Evolutionary conservation across 2,113 vertebrate genomes (phyloP).

Genomic region (Actenoides lindsayi): DNA sequence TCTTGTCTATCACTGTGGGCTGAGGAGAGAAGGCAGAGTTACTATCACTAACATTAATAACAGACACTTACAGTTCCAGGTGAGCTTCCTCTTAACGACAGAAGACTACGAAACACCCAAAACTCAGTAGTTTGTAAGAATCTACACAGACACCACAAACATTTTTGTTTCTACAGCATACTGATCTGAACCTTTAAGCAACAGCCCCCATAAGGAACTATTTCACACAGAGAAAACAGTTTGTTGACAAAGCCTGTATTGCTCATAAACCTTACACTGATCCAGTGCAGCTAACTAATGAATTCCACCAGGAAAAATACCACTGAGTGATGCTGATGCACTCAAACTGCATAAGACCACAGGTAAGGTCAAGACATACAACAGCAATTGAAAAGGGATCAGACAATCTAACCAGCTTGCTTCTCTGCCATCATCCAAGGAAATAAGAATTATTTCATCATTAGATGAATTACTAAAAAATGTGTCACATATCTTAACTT

Average conservation of each 20-base stretch:
- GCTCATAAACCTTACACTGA: constrained; percentile 10
- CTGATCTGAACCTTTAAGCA: neutral
- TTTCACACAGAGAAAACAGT: neutral
- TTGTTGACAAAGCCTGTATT: neutral
- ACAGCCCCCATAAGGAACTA: neutral
- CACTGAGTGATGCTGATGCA: neutral
- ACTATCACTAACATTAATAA: neutral
- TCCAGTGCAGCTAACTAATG: neutral
- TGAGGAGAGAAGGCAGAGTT: neutral
- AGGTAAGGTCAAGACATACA: neutral
- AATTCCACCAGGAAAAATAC: constrained; percentile 8
- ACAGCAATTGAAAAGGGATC: neutral
- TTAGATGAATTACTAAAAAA: neutral
- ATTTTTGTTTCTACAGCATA: neutral
- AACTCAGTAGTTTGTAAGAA: neutral
- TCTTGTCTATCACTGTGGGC: neutral
- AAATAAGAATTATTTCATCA: neutral
- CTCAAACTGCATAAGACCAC: neutral
- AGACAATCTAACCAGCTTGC: neutral
- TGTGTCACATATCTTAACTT: neutral
- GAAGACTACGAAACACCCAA: neutral
- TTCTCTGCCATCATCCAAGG: neutral
- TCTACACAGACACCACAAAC: neutral
- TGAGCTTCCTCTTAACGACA: neutral
- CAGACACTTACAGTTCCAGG: neutral